Evolutionary conservation across 2,888 invertebrate genomes (phyloP).

Genomic region (Campoplex capitator): DNA sequence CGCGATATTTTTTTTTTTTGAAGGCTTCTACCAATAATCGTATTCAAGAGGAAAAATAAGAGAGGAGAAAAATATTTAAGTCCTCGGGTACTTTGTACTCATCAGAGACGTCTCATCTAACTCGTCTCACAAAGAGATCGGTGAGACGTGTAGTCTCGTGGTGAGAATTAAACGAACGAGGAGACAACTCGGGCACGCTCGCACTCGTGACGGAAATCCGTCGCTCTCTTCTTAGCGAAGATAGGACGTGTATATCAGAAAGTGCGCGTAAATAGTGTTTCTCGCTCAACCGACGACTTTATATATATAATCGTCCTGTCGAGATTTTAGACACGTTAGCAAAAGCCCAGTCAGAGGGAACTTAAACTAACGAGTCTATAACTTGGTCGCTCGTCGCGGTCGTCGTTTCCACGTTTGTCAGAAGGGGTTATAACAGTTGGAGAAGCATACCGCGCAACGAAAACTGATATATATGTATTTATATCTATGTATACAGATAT

Average conservation of each 20-base stretch:
- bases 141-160: slow-evolving; percentile 22
- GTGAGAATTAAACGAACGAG: slow-evolving; percentile 58
- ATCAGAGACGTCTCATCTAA: slow-evolving; percentile 61
- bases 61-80: slow-evolving; percentile 27
- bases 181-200: slow-evolving; percentile 22
- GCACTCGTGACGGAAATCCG: slow-evolving; percentile 21
- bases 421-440: slow-evolving; percentile 67
- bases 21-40: slow-evolving; percentile 54
- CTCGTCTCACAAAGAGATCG: slow-evolving; percentile 56
- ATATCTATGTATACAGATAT: slow-evolving; percentile 8
- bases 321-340: slow-evolving; percentile 55
- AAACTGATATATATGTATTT: slow-evolving; percentile 15
- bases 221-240: slow-evolving; percentile 33
- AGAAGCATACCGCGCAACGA: slow-evolving; percentile 47
- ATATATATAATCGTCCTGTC: slow-evolving; percentile 49
- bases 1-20: slow-evolving; percentile 37
- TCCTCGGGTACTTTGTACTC: slow-evolving; percentile 65
- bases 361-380: slow-evolving; percentile 78
- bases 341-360: slow-evolving; percentile 51
- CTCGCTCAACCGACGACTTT: slow-evolving; percentile 6
- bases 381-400: slow-evolving; percentile 68
- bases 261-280: slow-evolving; percentile 60
- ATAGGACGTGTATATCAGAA: slow-evolving; percentile 61
- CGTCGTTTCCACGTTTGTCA: slow-evolving; percentile 60
- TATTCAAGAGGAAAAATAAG: slow-evolving; percentile 18